A percentile compares a stretch with the other conserved stretches of the same genome.
These are phyloP conservation scores for Sesamia nonagrioides DNA, from an alignment of 1,140 invertebrate species.

Conservation along the genomic window DNA sequence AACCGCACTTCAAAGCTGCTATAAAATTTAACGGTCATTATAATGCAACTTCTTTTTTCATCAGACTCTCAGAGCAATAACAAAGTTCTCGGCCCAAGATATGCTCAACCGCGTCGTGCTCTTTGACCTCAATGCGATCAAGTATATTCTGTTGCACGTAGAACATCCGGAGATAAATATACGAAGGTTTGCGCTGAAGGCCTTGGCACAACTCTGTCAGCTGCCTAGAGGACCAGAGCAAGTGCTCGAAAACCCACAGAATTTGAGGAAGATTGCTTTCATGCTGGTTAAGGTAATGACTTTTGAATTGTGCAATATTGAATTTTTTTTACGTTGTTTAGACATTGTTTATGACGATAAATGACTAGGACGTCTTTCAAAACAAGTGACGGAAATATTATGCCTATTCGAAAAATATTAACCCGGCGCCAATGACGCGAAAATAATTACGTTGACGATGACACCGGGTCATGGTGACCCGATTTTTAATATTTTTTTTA, in stretches of 20 bases:
- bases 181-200: constrained; percentile 77
- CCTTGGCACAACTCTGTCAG: constrained; percentile 79
- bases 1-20: too few relatives aligned
- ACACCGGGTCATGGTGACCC: too few relatives aligned
- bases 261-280: constrained; percentile 75
- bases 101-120: constrained; percentile 70
- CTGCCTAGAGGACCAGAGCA: constrained; percentile 76
- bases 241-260: constrained; percentile 69
- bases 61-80: constrained; percentile 81
- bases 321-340: too few relatives aligned
- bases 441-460: too few relatives aligned
- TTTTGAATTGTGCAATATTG: too few relatives aligned
- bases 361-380: too few relatives aligned
- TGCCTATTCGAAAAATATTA: too few relatives aligned
- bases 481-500: too few relatives aligned
- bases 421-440: too few relatives aligned
- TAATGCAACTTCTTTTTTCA: neutral
- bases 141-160: constrained; percentile 73
- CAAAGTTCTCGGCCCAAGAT: constrained; percentile 80
- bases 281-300: constrained; percentile 72
- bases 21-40: too few relatives aligned
- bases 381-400: too few relatives aligned
- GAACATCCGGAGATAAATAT: constrained; percentile 78
- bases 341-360: too few relatives aligned
- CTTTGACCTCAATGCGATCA: constrained; percentile 71